These are phyloP conservation scores for Agrenia bidenticulata DNA, from an alignment of 2,888 invertebrate species.

Conservation along the genomic window DNA sequence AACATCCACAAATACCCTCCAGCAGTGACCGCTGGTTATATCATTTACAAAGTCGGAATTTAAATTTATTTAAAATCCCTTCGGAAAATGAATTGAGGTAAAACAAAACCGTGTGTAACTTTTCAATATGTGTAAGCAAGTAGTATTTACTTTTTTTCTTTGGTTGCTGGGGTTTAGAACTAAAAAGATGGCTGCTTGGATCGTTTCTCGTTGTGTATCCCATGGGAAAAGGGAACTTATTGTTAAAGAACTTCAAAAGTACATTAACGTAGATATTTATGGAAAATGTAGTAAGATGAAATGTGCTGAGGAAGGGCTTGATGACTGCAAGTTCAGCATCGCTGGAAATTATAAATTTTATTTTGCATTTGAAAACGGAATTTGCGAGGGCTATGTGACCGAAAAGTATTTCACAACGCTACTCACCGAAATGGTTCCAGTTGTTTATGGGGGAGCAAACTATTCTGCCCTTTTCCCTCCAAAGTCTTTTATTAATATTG, in stretches of 20 bases:
- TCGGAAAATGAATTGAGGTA: neutral
- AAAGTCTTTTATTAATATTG: constrained; percentile 12
- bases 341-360: constrained; percentile 15
- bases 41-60: neutral
- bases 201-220: neutral
- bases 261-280: neutral
- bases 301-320: neutral
- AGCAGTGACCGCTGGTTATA: neutral
- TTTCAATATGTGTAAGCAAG: no score
- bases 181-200: neutral
- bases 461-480: constrained; percentile 6
- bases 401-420: constrained; percentile 15
- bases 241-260: neutral
- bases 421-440: constrained; percentile 8
- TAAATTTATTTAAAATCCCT: neutral
- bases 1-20: neutral
- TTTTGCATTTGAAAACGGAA: constrained; percentile 3
- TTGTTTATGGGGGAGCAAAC: constrained; percentile 13
- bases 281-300: neutral
- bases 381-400: constrained; percentile 15
- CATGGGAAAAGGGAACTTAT: neutral
- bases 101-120: no score
- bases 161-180: neutral
- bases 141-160: neutral
- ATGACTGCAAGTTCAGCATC: neutral